Evolutionary conservation across 2,113 vertebrate species (phyloP), one percentile per base, ranked within the genome.

Genomic region (Toxotes chatareus): DNA sequence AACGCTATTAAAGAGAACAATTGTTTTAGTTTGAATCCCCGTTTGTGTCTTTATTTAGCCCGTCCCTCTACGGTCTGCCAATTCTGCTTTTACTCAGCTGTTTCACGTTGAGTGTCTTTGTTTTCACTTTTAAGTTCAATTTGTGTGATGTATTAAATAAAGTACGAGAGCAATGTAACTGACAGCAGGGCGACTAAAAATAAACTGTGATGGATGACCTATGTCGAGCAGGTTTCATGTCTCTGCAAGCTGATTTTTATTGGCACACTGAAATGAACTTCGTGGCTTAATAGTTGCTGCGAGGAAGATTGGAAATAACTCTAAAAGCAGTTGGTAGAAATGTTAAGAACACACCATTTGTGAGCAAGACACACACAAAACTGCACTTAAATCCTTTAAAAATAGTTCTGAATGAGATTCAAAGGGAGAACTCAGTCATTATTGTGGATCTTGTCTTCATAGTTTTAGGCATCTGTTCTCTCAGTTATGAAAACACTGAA

Each of bases 101-200:
- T 16, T 42, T 32, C 31, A 64, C 12, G 1, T 94, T 94, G 80
- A 47, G 40, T 2, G 31, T 49, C 13, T 40, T 53, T 56, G 23
- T 49, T 57, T 53, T 53, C 14, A 34, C 21, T 56, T 68, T 49
- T 2, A 14, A 2, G 1, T 7, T 11, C 4, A 4, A 31, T 70
- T 27, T 21, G 4, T 70, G 82, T 80, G 63, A 79, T 69, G 47
- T 34, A 3, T 10, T 61, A 16, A 72, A 74, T 6, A 56, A 56
- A 56, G 23, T 23, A n/a, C n/a, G n/a, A 31, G 42, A 32, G 32
- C 34, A 34, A 65, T 38, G 21, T 12, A 21, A 19, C 68, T 62
- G 47, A 68, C 42, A 73, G 7, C 4, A 46, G 2, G 11, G 21
- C 14, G 38, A 79, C 31, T 74, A 49, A 69, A 75, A 49, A 79